Base-by-base conservation (phyloP, 1,140 invertebrate genomes). In the Scaptomyza montana region DNA sequence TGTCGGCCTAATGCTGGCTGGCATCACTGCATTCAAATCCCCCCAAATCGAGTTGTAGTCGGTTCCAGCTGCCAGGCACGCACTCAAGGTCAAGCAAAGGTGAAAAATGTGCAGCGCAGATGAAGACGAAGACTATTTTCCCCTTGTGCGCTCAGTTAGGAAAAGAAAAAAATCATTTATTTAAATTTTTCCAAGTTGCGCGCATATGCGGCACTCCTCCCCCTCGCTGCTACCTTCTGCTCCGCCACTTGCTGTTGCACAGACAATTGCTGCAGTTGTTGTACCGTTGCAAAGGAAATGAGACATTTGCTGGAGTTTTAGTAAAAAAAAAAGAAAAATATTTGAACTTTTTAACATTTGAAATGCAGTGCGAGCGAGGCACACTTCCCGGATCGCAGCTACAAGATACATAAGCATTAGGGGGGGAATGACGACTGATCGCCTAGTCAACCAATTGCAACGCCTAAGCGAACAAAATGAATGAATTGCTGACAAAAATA, bases 341-440 rank as follows among this genome's bases (percentile, higher is more conserved):
- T 89, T 84, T 89, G 77, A 89, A 89, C 85, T 89, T 89, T 89
- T 89, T 89, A 89, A 89, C 84, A 89, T 89, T 84, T 82, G 62
- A 86, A 87, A 87, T 77, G 82, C 82, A 82, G 30, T 33, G 78
- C 78, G 82, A 79, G 78, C 61, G 76, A 59, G 61, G 75, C 84
- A 87, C 84, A 79, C 84, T 79, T 86, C 71, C 72, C 70, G 66
- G 61, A 63, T 73, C 45, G 33, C 8, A 36, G 7, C 0, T 21
- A 16, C 36, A 10, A n/a, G 25, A 39, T 9, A 25, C 63, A 36
- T 50, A 39, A 47, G 13, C 30, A 50, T 50, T 54, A 4, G 33
- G 21, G 21, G 19, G 5, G 28, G 46, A 16, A 41, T 21, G 39
- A 21, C 28, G 62, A 57, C 49, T 64, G 60, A 56, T 64, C 36